Evolutionary conservation across 1,140 invertebrate genomes (phyloP), one percentile per base, ranked within the genome.

Genomic region (Diplogasteroides magnus): DNA sequence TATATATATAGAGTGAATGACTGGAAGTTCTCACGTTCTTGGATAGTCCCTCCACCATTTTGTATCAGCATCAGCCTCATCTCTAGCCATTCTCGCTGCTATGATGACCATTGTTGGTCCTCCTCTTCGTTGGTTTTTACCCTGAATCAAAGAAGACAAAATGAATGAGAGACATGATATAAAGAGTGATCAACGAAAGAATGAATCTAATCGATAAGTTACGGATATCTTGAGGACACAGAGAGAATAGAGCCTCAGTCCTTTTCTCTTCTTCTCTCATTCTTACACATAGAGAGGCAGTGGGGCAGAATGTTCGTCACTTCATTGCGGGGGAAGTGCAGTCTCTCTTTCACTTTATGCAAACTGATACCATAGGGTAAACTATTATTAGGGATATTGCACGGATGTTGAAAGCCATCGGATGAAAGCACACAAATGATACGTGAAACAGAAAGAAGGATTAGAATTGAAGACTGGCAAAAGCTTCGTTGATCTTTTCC

Each of bases 41-140:
- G 78, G 78, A 67, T 81, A 83, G 28, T 75, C 78, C 57, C 66
- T 69, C 81, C 78, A 83, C 76, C 78, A 81, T 71, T 80, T 80
- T 14, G 80, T 80, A 27, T 70, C 67, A 28, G 61, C 25, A 61
- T 82, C 74, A 29, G 81, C 76, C 55, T 80, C 81, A 67, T 81
- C 78, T 31, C 72, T 67, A 32, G 83, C 77, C 26, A 72, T 75
- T 62, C 70, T 64, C 60, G 76, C 83, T 13, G 80, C 80, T 25
- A 68, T 70, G 75, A 79, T 74, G 32, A 48, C 37, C 37, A 48
- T 48, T 6, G 19, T 48, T 48, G 19, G 6, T 19, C 6, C 6
- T 48, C 37, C 6, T 11, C 6, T 48, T 11, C 6, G 37, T 48
- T 48, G 19, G n/a, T n/a, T n/a, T 19, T 48, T 48, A 48, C 37